Conservation (phyloP, 2,797 vertebrate species). For the Hirundo rustica region DNA sequence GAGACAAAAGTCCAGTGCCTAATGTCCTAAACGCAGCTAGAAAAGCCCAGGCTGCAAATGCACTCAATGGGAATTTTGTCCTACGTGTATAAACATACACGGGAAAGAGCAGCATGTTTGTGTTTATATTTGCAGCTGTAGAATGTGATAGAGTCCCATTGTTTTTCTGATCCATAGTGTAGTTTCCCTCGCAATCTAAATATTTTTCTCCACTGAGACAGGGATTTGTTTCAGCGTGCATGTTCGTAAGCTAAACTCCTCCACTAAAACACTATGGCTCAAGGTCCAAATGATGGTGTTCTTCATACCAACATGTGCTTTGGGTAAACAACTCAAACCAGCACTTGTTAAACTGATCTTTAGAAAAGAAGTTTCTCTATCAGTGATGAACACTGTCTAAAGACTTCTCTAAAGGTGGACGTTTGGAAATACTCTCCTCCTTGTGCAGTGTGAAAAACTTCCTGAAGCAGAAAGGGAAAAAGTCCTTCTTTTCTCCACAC, state of each 20-base stretch:
- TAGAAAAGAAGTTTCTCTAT: not conserved
- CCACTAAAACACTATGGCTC: not conserved
- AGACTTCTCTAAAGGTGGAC: not conserved
- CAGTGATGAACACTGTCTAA: not conserved
- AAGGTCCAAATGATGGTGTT: not conserved
- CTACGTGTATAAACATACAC: constrained; percentile 16
- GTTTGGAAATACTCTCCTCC: not conserved
- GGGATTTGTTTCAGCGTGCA: not conserved
- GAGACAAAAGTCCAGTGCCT: constrained; percentile 47
- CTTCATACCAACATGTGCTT: not conserved
- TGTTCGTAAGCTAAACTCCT: not conserved
- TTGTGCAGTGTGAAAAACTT: not conserved
- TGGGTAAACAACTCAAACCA: not conserved
- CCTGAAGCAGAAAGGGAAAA: not conserved
- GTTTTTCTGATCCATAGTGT: constrained; percentile 39
- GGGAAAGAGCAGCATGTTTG: constrained; percentile 4
- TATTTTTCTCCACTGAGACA: not conserved
- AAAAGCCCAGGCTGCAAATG: constrained; percentile 51
- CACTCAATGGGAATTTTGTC: constrained; percentile 46
- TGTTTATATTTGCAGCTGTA: not conserved
- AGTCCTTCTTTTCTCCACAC: not conserved
- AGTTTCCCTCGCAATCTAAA: not conserved
- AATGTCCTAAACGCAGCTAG: constrained; percentile 40
- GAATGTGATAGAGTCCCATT: constrained; percentile 35
- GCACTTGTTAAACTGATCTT: not conserved